These are phyloP conservation scores for Ophraella communa DNA, from an alignment of 2,888 invertebrate species.

Conservation along the genomic window DNA sequence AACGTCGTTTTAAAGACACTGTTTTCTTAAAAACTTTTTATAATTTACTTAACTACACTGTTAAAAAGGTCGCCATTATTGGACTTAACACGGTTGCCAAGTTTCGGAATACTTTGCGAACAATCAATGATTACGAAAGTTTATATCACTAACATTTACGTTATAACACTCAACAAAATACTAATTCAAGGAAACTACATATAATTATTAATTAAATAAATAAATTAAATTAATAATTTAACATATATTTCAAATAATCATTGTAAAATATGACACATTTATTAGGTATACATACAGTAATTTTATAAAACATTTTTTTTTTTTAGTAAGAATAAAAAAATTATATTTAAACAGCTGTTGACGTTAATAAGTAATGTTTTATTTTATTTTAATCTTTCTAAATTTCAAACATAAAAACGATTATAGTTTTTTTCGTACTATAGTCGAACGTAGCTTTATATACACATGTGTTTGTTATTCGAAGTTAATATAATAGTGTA, in stretches of 20 bases:
- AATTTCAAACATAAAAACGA: no score
- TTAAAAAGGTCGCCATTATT: constrained; percentile 20
- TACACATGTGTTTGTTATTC: neutral
- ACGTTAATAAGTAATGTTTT: no score
- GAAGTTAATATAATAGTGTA: neutral
- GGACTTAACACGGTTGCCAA: neutral
- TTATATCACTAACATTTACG: neutral
- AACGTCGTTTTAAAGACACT: constrained; percentile 7
- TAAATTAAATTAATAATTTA: no score
- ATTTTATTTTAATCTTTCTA: no score
- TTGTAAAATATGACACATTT: no score
- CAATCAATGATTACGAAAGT: constrained; percentile 6
- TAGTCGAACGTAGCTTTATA: neutral
- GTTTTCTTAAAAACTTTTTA: constrained; percentile 11
- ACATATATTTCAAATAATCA: no score
- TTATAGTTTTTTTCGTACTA: neutral
- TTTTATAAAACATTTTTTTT: no score
- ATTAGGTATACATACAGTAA: no score
- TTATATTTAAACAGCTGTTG: no score
- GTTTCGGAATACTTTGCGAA: neutral
- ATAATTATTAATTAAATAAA: no score
- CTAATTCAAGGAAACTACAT: no score
- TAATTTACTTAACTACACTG: constrained; percentile 11
- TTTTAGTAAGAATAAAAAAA: no score
- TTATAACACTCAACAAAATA: neutral